Base-by-base conservation (phyloP, 2,888 invertebrate genomes). In the Spilarctia lutea region DNA sequence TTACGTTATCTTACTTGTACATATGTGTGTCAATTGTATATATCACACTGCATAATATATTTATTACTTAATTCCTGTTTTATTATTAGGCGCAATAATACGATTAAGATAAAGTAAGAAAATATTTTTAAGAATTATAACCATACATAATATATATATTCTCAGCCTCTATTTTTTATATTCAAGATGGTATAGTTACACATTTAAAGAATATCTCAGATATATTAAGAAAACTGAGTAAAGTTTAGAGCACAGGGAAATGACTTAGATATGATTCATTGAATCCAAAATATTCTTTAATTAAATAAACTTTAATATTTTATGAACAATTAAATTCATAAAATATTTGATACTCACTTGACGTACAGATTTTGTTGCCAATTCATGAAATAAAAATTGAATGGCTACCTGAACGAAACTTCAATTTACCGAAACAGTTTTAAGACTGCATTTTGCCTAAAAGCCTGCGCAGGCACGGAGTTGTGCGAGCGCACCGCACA, bases 401-500 rank as follows among this genome's bases (percentile, higher is more conserved):
- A 68, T 6, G n/a, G n/a, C n/a, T n/a, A n/a, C n/a, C n/a, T n/a
- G n/a, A 18, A 65, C 30, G 10, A 65, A 83, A 77, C 79, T 77
- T 77, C 72, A 85, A 85, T 79, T 82, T 74, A 75, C 81, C 83
- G 86, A 79, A 79, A 83, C 81, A 65, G 77, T 80, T 88, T 78
- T 89, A 91, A 93, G 92, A 93, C 90, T 94, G 87, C 79, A 75
- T 80, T 84, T 79, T 81, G 79, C 81, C 80, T 74, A 77, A 86
- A 82, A 91, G 91, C 89, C 88, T 92, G 90, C 90, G 91, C 91
- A 88, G 92, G 91, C 93, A 93, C 91, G 92, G 89, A 42, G 71
- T 45, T 56, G 27, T 56, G 63, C 70, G 10, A 70, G 27, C 70
- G 39, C 88, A 83, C 86, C 90, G 84, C 88, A 45, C 63, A 45